These are phyloP conservation scores for Ondatra zibethicus DNA, from an alignment of 2,113 vertebrate species.

Conservation along the genomic window DNA sequence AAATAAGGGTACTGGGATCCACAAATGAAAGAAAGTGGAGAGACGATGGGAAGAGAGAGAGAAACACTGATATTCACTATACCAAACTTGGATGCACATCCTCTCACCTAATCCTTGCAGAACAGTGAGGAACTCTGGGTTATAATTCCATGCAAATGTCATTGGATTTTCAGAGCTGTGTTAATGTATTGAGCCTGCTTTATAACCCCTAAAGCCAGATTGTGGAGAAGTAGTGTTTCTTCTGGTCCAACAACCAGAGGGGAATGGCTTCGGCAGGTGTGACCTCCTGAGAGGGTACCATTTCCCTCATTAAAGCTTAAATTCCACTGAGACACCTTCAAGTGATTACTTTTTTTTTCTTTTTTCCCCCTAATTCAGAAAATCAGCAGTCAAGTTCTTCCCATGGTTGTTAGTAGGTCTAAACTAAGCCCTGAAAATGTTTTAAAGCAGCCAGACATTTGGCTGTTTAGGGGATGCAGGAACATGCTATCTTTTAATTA, in stretches of 20 bases:
- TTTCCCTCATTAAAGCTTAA: neutral
- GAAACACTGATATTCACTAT: neutral
- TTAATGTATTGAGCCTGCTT: neutral
- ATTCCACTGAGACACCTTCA: neutral
- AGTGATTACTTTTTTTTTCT: neutral
- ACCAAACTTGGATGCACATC: neutral
- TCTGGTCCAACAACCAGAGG: neutral
- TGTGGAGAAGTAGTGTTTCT: neutral
- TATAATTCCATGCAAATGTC: neutral
- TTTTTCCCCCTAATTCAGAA: neutral
- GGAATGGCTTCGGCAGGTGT: conserved; percentile 34
- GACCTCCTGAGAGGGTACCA: neutral
- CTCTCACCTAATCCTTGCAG: neutral
- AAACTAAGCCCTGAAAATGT: neutral
- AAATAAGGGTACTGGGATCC: neutral
- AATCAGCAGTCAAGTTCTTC: neutral
- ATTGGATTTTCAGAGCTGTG: neutral
- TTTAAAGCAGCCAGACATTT: neutral
- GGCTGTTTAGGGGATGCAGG: neutral
- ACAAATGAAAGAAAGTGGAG: neutral
- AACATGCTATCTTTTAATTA: neutral
- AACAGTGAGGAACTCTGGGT: neutral
- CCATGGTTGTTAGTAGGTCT: neutral
- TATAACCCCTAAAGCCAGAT: neutral
- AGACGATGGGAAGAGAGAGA: neutral